Evolutionary conservation across 2,888 invertebrate genomes (phyloP).

Genomic region (Tenthredo scrophulariae): DNA sequence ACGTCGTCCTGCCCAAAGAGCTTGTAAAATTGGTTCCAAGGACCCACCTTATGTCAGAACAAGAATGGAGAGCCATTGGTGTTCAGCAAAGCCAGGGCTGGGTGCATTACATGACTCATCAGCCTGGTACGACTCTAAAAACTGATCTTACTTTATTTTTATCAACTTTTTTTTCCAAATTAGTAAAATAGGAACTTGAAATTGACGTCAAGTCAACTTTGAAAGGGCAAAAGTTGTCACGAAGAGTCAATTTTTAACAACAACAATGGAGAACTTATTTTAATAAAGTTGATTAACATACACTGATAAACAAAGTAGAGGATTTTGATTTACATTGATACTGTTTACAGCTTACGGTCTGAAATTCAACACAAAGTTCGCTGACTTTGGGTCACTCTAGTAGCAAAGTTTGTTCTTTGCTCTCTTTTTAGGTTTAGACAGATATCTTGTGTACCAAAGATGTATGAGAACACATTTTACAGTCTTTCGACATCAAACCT

Average conservation of each 20-base stretch:
- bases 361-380: background rate
- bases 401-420: background rate
- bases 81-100: conserved; percentile 98
- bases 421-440: background rate
- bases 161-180: background rate
- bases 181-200: background rate
- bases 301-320: background rate
- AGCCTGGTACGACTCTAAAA: conserved; percentile 86
- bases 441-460: conserved; percentile 9
- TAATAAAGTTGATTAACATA: background rate
- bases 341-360: background rate
- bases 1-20: conserved; percentile 96
- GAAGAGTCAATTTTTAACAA: background rate
- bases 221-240: background rate
- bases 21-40: conserved; percentile 94
- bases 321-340: background rate
- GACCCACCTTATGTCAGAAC: conserved; percentile 95
- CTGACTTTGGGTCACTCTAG: background rate
- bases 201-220: background rate
- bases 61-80: conserved; percentile 96
- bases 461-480: conserved; percentile 74
- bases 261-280: background rate
- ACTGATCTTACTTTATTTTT: conserved; percentile 7
- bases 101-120: conserved; percentile 98
- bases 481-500: conserved; percentile 68